Evolutionary conservation across 2,888 invertebrate species (phyloP), one percentile per base, ranked within the genome.

Genomic region (Drosophila macrospina): DNA sequence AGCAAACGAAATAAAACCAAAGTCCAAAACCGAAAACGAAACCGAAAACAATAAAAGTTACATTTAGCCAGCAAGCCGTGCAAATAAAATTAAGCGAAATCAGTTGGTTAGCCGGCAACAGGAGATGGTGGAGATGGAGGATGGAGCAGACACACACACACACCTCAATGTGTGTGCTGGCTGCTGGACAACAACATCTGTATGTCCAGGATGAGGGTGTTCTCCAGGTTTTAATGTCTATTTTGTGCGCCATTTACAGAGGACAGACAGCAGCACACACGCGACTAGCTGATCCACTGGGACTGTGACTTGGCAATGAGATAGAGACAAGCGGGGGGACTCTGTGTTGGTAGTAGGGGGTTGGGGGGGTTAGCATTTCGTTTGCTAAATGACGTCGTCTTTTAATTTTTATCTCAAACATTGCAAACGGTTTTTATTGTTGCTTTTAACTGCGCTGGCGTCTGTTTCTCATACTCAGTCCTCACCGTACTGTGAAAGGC

Each of bases 341-440:
- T 2, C 20, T 28, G 8, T 2, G 28, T n/a, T n/a, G n/a, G n/a
- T n/a, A n/a, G 6, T 28, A 28, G 28, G 28, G 36, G 11, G 39
- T 32, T 36, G 52, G 74, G 74, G 56, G 48, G 3, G 20, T 20
- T 69, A 41, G 67, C 48, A 48, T 74, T 86, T 74, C 56, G 75
- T 69, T 78, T 65, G 81, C 79, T 86, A 78, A 83, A 89, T 89
- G 90, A 86, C 88, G 86, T 86, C 84, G 87, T 90, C 91, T 87
- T 91, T 91, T 90, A 88, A 90, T 88, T 90, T 90, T 90, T 91
- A 88, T 90, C 86, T 89, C 80, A 78, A 89, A 86, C 82, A 86
- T 86, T 88, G 86, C 86, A 87, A 83, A 83, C 88, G 52, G 88
- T 88, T 89, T 89, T 88, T 86, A 80, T 79, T 87, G 80, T 79